Evolutionary conservation across 2,113 vertebrate genomes (phyloP), one percentile per base, ranked within the genome.

Genomic region (Lamprotornis superbus): DNA sequence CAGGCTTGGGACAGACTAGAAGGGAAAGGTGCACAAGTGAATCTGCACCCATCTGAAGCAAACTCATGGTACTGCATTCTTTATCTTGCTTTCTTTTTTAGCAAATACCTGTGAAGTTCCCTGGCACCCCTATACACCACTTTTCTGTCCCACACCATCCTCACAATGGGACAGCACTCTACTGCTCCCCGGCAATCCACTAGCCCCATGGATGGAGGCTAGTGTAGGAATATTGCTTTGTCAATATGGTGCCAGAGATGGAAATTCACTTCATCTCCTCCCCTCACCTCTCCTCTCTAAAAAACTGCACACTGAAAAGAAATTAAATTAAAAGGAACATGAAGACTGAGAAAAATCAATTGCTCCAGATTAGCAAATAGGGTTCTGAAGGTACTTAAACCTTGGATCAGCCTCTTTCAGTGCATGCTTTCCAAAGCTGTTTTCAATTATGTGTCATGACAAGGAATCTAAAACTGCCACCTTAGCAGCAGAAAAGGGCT

Each of bases 271-370:
- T 71, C 21, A n/a, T 53, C 27, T 57, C 24, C 21, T 49, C 13
- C 20, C 28, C 47, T 67, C 3, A 2, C 20, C 23, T 65, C 35
- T 44, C 15, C 25, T 86, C 28, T 77, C 44, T 79, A 87, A 89
- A 89, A 85, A 69, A 23, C 9, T 24, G n/a, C 17, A 65, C 31
- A 65, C 10, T 67, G 60, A 63, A 90, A 88, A 89, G 27, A 71
- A 89, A 92, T 61, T 47, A 76, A 46, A 92, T 83, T 70, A 83
- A 77, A 88, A 94, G 44, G 30, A 74, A 89, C 24, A 64, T 14
- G 59, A 92, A 91, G 69, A 90, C 11, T 81, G 47, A 94, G 60
- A 94, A 94, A 94, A 95, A 83, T 81, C 44, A 87, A n/a, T 86
- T 78, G 65, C 31, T 84, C 21, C 31, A 79, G 86, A 89, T 93